Percentiles rank a stretch among this genome's conserved stretches.
phyloP scores from a whole-genome alignment of 1,140 invertebrate species.

The Penaeus vannamei region DNA sequence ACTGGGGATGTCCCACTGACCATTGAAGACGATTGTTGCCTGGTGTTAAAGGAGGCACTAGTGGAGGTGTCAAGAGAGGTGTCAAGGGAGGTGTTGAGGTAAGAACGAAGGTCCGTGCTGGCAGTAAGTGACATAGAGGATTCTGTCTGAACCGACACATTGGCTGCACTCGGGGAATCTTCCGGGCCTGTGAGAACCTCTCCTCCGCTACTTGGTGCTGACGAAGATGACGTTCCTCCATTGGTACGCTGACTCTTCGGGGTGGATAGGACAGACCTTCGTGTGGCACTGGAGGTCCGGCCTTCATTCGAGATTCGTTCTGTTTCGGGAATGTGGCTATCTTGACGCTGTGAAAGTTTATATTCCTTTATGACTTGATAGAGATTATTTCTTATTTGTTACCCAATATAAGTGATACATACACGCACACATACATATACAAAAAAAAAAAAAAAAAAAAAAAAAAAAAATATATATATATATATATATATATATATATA shows the following conservation, averaged over 20 bases:
- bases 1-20: not conserved
- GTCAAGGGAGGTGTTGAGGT: slow-evolving; percentile 45
- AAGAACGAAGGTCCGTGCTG: slow-evolving; percentile 38
- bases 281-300: too few relatives aligned
- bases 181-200: not conserved
- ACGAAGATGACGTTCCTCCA: slow-evolving; percentile 16
- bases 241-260: not conserved
- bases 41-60: slow-evolving; percentile 36
- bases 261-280: too few relatives aligned
- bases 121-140: slow-evolving; percentile 28
- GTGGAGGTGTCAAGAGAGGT: slow-evolving; percentile 40
- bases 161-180: slow-evolving; percentile 43
- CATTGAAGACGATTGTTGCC: slow-evolving; percentile 37
- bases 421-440: too few relatives aligned
- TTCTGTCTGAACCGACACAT: slow-evolving; percentile 45
- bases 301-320: too few relatives aligned
- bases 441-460: too few relatives aligned
- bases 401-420: too few relatives aligned
- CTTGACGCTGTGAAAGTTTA: too few relatives aligned
- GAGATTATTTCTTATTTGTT: too few relatives aligned
- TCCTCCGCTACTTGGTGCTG: slow-evolving; percentile 19
- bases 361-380: too few relatives aligned
- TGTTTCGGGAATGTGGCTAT: too few relatives aligned
- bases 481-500: too few relatives aligned
- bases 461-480: too few relatives aligned